Conservation (phyloP, 2,113 vertebrate species). For the Rhizomys pruinosus region DNA sequence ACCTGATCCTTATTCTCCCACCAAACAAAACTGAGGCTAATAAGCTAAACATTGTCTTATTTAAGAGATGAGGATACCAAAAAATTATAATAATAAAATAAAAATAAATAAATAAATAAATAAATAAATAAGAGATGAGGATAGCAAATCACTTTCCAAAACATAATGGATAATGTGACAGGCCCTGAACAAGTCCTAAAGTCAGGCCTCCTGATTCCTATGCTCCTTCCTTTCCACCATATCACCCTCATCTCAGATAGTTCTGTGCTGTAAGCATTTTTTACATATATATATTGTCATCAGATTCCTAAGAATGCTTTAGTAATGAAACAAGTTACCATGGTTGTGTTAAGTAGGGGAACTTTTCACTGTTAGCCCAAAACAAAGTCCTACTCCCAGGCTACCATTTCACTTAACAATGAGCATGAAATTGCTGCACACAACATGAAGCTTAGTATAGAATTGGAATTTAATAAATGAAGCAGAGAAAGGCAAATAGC, state of each 20-base stretch:
- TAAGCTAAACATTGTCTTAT: neutral
- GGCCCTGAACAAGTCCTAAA: neutral
- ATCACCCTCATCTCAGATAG: neutral
- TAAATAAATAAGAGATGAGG: constrained; percentile 41
- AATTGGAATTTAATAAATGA: neutral
- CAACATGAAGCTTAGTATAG: neutral
- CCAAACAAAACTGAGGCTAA: neutral
- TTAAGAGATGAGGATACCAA: no score
- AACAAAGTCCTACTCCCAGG: neutral
- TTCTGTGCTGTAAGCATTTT: neutral
- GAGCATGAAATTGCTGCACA: neutral
- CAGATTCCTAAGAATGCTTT: constrained; percentile 42
- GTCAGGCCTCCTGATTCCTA: neutral
- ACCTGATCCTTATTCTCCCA: neutral
- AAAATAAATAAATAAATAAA: no score
- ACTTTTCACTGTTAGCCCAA: constrained; percentile 16
- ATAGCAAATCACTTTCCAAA: constrained; percentile 14
- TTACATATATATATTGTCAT: constrained; percentile 15
- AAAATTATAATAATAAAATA: no score
- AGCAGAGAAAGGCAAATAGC: neutral
- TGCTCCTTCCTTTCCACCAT: neutral
- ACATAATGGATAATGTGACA: neutral
- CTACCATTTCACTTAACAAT: constrained; percentile 24
- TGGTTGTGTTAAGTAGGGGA: neutral
- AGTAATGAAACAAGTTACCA: neutral